Conservation (phyloP, 2,888 invertebrate species). For the Selenia dentaria region DNA sequence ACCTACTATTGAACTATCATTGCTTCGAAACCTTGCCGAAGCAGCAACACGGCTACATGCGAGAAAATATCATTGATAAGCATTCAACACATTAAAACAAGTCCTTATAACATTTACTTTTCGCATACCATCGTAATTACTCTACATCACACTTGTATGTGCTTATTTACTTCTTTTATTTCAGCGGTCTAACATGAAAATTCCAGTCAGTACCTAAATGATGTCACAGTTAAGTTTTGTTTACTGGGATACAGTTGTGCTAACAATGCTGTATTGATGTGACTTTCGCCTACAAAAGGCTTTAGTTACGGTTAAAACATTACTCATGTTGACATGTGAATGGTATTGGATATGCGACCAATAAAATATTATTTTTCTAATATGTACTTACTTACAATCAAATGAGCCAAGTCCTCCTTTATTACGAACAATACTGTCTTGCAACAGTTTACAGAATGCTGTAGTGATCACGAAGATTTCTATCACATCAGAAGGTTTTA, state of each 20-base stretch:
- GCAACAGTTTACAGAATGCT: too few relatives aligned
- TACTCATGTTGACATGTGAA: slow-evolving; percentile 8
- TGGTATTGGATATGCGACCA: slow-evolving; percentile 4
- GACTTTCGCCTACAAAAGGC: slow-evolving; percentile 28
- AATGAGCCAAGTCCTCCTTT: too few relatives aligned
- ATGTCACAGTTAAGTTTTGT: slow-evolving; percentile 61
- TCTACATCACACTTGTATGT: neutral
- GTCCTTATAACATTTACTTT: slow-evolving; percentile 18
- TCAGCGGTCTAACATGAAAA: slow-evolving; percentile 31
- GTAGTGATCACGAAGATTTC: too few relatives aligned
- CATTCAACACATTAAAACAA: neutral
- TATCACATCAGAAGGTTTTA: too few relatives aligned
- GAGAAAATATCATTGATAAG: too few relatives aligned
- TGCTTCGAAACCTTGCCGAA: too few relatives aligned
- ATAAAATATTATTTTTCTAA: slow-evolving; percentile 1
- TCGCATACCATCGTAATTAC: slow-evolving; percentile 22
- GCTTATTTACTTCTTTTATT: slow-evolving; percentile 17
- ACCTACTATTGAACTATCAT: too few relatives aligned
- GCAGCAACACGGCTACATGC: too few relatives aligned
- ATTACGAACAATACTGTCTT: too few relatives aligned
- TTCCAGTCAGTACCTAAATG: slow-evolving; percentile 36
- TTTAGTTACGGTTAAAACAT: slow-evolving; percentile 26
- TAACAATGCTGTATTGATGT: slow-evolving; percentile 43
- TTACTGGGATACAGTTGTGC: slow-evolving; percentile 55
- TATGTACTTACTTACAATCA: too few relatives aligned